A percentile compares a stretch with the other conserved stretches of the same genome.
These are phyloP conservation scores for Hippopotamus amphibius DNA, from an alignment of 2,113 vertebrate genomes.

Conservation along the genomic window DNA sequence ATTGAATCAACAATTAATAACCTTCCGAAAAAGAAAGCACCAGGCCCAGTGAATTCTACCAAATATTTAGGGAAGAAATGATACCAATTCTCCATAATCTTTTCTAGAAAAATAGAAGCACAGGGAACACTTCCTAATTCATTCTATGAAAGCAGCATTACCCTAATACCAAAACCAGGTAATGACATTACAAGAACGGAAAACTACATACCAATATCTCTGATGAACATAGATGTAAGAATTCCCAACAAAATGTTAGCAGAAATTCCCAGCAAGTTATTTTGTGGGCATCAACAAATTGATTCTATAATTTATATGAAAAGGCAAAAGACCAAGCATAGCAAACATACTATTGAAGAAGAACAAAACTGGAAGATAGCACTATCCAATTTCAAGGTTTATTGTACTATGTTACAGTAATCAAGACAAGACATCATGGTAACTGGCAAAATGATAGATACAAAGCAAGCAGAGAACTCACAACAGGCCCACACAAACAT, in stretches of 20 bases:
- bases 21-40: not conserved
- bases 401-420: not conserved
- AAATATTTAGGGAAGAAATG: conserved; percentile 29
- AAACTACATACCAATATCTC: not conserved
- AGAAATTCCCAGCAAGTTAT: not conserved
- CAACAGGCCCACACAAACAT: not conserved
- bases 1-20: not conserved
- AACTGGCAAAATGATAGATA: not conserved
- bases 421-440: not conserved
- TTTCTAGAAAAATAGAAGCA: not conserved
- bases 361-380: not conserved
- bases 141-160: not conserved
- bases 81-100: not conserved
- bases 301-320: not conserved
- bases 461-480: not conserved
- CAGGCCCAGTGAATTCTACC: not conserved
- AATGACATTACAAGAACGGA: not conserved
- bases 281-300: not conserved
- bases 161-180: not conserved
- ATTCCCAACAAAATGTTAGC: not conserved
- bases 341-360: not conserved
- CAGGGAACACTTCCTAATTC: not conserved
- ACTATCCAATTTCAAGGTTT: not conserved
- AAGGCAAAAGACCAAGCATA: not conserved
- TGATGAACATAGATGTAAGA: not conserved